Evolutionary conservation across 2,113 vertebrate species (phyloP).

Genomic region (Bufo bufo): DNA sequence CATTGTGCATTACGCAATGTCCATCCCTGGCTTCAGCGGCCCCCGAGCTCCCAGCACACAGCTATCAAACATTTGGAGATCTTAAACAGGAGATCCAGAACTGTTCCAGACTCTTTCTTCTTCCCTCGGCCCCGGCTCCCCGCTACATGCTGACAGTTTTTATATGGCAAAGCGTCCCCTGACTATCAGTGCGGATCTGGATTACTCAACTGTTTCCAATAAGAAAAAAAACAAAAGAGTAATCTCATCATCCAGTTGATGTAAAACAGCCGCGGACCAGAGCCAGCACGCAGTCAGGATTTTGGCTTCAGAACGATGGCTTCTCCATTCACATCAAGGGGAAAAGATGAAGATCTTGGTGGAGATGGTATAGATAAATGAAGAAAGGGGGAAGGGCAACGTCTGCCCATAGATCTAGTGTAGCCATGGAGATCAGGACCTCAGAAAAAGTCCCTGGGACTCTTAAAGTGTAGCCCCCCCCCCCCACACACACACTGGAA

Average conservation of each 20-base stretch:
- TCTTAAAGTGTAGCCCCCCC: not conserved
- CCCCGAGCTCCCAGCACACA: conserved; percentile 6
- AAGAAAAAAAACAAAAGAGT: conserved; percentile 20
- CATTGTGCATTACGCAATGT: conserved; percentile 21
- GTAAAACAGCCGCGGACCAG: conserved; percentile 4
- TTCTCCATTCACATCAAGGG: conserved; percentile 22
- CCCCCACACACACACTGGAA: no score
- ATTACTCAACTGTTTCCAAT: conserved; percentile 48
- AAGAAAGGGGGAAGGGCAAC: not conserved
- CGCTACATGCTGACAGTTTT: conserved; percentile 28
- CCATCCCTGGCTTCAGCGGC: not conserved
- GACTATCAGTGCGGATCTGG: conserved; percentile 6
- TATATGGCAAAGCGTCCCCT: conserved; percentile 27
- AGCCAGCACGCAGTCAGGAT: conserved; percentile 32
- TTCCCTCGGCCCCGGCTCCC: not conserved
- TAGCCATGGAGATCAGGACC: not conserved
- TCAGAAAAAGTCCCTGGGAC: no score
- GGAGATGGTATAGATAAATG: not conserved
- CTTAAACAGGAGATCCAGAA: conserved; percentile 32
- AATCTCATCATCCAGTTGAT: not conserved
- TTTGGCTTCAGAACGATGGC: not conserved
- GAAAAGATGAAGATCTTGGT: not conserved
- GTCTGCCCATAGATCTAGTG: not conserved
- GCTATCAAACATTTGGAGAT: conserved; percentile 22
- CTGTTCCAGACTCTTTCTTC: conserved; percentile 9